phyloP scores from a whole-genome alignment of 2,888 invertebrate genomes.

The Ctenicera cuprea region DNA sequence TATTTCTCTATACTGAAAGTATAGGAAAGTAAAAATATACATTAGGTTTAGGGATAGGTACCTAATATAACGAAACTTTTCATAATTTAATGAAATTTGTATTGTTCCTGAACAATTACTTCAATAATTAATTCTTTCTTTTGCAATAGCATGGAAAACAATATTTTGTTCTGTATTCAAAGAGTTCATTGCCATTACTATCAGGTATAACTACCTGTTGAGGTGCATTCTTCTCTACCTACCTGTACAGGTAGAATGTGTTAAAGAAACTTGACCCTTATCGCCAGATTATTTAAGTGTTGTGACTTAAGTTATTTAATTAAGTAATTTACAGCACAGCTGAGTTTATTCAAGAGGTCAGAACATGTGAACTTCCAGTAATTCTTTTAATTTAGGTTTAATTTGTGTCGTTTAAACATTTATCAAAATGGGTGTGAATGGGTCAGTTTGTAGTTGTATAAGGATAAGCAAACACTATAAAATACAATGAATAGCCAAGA shows the following conservation, averaged over 20 bases:
- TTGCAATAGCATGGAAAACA: too few species aligned
- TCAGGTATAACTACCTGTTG: conserved; percentile 8
- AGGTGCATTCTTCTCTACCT: conserved; percentile 17
- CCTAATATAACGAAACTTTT: too few species aligned
- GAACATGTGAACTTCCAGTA: conserved; percentile 34
- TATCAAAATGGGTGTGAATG: conserved; percentile 35
- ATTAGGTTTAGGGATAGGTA: too few species aligned
- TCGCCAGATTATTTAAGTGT: conserved; percentile 38
- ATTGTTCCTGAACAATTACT: too few species aligned
- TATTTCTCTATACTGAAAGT: too few species aligned
- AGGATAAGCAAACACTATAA: conserved; percentile 27
- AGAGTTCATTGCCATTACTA: conserved; percentile 28
- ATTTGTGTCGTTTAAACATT: conserved; percentile 13
- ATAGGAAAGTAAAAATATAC: too few species aligned
- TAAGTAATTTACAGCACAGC: conserved; percentile 33
- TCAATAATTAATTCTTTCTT: too few species aligned
- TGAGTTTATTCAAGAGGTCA: conserved; percentile 35
- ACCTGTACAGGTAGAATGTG: conserved; percentile 13
- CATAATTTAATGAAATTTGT: too few species aligned
- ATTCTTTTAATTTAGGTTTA: conserved; percentile 37
- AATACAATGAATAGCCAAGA: conserved; percentile 44
- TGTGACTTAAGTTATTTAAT: conserved; percentile 31
- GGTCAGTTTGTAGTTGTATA: neutral
- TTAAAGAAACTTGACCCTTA: conserved; percentile 44
- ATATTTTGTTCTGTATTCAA: too few species aligned